A percentile compares a stretch with the other conserved stretches of the same genome.
Conservation (phyloP, 2,113 vertebrate genomes). For the Hassar affinis region DNA sequence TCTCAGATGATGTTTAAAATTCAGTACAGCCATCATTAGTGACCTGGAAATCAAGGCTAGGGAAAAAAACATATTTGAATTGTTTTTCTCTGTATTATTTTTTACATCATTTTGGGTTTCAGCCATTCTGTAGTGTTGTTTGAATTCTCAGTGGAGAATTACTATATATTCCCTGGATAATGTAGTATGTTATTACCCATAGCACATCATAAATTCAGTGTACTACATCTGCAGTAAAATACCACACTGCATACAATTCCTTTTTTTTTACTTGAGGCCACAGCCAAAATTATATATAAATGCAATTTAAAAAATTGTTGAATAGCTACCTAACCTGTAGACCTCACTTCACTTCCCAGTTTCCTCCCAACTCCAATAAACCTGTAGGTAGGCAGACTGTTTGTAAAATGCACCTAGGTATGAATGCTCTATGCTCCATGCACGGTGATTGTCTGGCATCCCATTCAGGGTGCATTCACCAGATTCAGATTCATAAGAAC, state of each 20-base stretch:
- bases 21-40: background rate
- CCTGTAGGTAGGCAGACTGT: background rate
- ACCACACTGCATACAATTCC: background rate
- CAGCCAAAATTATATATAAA: too few species aligned
- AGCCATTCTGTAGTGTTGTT: background rate
- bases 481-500: background rate
- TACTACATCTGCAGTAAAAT: background rate
- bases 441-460: background rate
- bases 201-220: background rate
- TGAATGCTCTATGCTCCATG: background rate
- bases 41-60: background rate
- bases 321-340: background rate
- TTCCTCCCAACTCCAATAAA: background rate
- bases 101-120: background rate
- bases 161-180: background rate
- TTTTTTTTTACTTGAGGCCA: background rate
- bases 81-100: background rate
- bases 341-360: background rate
- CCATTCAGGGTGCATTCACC: background rate
- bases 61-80: background rate
- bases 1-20: background rate
- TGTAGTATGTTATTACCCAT: background rate
- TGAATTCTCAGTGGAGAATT: background rate
- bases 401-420: background rate
- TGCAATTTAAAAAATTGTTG: too few species aligned